Base-by-base conservation (phyloP, 2,888 invertebrate species). In the Thera britannica region DNA sequence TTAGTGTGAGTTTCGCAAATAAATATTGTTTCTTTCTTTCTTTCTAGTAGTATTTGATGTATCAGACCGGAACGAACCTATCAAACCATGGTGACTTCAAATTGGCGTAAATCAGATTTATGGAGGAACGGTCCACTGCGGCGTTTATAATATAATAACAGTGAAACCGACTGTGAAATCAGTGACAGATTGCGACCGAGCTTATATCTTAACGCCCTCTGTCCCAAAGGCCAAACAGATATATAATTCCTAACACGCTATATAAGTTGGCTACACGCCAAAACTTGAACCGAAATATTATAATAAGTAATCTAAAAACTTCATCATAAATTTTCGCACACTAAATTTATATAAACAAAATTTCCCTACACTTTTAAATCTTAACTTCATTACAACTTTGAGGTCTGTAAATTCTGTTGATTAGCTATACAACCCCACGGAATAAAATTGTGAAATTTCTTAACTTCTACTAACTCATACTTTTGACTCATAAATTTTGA, bases 131-230 rank as follows among this genome's bases (percentile, higher is more conserved):
- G 65, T 71, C 71, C 68, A 66, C 75, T 70, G 56, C 56, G n/a
- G 41, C 63, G 68, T 68, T 74, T 75, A n/a, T 70, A 74, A 76
- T 74, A 77, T 79, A 77, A 74, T 76, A 77, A 77, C 74, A 72
- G 78, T 77, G 73, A 80, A 82, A 78, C 79, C 77, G 77, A 77
- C 76, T 78, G 79, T 82, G 79, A 81, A 83, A 80, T 79, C 75
- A 72, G 75, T 81, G 78, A 81, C 81, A 80, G 77, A 81, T 81
- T 75, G 79, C 73, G 61, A 54, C 7, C 67, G 62, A 70, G 63
- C 66, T 62, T 65, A 68, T 66, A 55, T 67, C 59, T 59, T 66
- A 65, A 44, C 62, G 67, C 70, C 69, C 62, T 72, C 68, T 70
- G 60, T 64, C 58, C 62, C 61, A 65, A 73, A 75, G 60, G 71